Conservation (phyloP, 2,888 invertebrate genomes). For the Ichneumoninae sp. region DNA sequence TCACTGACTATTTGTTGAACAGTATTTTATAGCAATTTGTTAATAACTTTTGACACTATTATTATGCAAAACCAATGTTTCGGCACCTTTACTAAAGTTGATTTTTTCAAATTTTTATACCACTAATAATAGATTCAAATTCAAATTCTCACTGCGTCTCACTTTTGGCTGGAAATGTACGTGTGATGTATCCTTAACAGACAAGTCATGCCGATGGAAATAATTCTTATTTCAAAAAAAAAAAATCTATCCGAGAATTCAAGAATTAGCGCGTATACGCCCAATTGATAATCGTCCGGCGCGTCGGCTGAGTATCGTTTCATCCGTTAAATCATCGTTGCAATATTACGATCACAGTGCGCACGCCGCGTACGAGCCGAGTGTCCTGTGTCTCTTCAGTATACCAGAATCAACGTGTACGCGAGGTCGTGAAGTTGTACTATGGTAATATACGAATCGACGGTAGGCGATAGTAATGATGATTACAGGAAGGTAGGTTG, state of each 20-base stretch:
- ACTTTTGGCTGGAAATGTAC: no score
- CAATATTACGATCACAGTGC: constrained; percentile 77
- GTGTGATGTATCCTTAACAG: no score
- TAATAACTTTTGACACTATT: no score
- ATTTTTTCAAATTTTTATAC: no score
- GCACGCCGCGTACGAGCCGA: constrained; percentile 68
- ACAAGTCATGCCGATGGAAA: background rate
- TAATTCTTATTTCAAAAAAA: background rate
- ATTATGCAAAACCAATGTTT: no score
- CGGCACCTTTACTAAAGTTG: no score
- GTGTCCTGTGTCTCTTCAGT: constrained; percentile 28
- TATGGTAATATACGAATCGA: constrained; percentile 82
- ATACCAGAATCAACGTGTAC: constrained; percentile 32
- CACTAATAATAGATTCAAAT: no score
- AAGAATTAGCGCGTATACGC: background rate
- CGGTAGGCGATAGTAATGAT: constrained; percentile 75
- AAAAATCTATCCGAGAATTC: constrained; percentile 2
- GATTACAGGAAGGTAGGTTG: constrained; percentile 45
- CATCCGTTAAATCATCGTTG: constrained; percentile 68
- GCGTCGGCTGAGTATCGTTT: constrained; percentile 70
- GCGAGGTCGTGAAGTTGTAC: constrained; percentile 75
- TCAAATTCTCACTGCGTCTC: no score
- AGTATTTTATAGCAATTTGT: no score
- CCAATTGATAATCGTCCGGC: constrained; percentile 6
- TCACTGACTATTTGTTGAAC: background rate